Conservation (phyloP, 2,113 vertebrate species). For the Chloropsis hardwickii region DNA sequence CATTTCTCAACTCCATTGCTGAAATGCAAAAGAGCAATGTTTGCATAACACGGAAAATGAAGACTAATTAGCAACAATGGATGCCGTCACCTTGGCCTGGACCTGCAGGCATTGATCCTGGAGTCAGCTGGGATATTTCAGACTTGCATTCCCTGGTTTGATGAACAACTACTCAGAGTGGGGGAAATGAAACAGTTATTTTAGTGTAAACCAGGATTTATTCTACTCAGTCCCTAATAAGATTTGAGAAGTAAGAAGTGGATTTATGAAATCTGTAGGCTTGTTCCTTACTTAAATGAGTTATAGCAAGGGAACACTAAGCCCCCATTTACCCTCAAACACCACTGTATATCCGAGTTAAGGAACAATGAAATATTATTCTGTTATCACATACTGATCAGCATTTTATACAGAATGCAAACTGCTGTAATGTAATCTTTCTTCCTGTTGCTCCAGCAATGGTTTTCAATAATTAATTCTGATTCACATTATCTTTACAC, state of each 20-base stretch:
- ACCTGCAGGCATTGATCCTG: neutral
- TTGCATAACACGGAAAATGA: neutral
- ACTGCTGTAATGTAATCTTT: neutral
- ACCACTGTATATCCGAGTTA: neutral
- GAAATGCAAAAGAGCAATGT: neutral
- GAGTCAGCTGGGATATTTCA: neutral
- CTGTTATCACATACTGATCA: neutral
- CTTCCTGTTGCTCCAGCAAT: neutral
- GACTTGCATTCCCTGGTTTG: neutral
- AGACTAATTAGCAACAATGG: neutral
- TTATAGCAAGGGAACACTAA: neutral
- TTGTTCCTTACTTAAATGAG: neutral
- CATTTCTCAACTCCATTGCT: neutral
- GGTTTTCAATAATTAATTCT: neutral
- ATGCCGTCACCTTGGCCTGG: neutral
- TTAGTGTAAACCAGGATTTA: constrained; percentile 10
- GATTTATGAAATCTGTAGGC: constrained; percentile 17
- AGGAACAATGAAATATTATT: neutral
- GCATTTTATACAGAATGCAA: neutral
- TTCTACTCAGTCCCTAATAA: constrained; percentile 2
- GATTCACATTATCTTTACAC: neutral
- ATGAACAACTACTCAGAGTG: neutral
- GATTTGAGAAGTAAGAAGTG: constrained; percentile 32
- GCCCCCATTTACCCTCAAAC: neutral
- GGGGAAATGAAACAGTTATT: neutral